A percentile compares a stretch with the other conserved stretches of the same genome.
phyloP scores from a whole-genome alignment of 2,888 invertebrate genomes.

The Agriopis leucophaearia region DNA sequence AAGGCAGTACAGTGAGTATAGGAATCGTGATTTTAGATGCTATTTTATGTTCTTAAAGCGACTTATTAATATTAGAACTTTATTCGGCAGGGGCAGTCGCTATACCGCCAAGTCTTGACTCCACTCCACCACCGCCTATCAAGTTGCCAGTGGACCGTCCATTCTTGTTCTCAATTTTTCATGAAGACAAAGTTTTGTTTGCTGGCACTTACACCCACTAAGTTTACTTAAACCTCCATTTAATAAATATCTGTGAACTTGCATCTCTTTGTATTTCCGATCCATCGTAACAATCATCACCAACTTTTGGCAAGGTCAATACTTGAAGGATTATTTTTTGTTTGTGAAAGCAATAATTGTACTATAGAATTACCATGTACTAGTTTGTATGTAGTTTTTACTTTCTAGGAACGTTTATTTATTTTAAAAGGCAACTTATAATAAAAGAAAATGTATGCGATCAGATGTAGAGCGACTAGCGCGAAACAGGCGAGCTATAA shows the following conservation, averaged over 20 bases:
- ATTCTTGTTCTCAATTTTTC: conserved; percentile 43
- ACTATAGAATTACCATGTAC: too few relatives aligned
- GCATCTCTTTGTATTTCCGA: too few relatives aligned
- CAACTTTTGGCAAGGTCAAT: too few relatives aligned
- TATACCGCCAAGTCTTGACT: not conserved
- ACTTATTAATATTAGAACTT: not conserved
- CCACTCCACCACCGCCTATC: conserved; percentile 21
- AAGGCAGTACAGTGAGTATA: not conserved
- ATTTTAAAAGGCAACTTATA: too few relatives aligned
- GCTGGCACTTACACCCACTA: conserved; percentile 40
- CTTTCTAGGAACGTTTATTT: not conserved
- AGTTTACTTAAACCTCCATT: not conserved
- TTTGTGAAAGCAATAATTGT: too few relatives aligned
- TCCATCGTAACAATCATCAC: too few relatives aligned
- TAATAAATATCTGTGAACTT: not conserved
- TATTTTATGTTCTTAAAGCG: not conserved
- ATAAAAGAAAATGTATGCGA: too few relatives aligned
- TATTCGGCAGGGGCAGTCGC: conserved; percentile 1
- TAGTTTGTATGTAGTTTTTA: not conserved
- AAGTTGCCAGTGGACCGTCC: conserved; percentile 43
- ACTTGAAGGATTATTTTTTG: too few relatives aligned
- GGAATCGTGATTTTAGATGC: not conserved
- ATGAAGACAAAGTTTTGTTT: conserved; percentile 41
- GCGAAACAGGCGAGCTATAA: not conserved
- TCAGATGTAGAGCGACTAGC: not conserved